phyloP scores from a whole-genome alignment of 2,888 invertebrate species.

The Drosophila siamana region DNA sequence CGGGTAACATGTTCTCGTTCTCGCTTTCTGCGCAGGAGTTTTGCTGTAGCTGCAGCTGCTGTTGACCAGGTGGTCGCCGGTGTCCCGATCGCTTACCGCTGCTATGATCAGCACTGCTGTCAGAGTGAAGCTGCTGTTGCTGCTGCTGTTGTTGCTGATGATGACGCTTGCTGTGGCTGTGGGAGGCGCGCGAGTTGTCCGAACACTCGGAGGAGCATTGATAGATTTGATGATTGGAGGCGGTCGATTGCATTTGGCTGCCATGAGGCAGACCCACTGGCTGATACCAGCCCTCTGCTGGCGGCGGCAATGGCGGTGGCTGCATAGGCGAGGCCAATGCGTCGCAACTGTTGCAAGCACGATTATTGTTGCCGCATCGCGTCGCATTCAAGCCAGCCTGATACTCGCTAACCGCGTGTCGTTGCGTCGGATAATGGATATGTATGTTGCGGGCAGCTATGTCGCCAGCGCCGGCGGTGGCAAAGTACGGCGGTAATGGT shows the following conservation, averaged over 20 bases:
- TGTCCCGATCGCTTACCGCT: slow-evolving; percentile 61
- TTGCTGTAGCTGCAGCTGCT: slow-evolving; percentile 49
- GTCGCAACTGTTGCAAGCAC: slow-evolving; percentile 85
- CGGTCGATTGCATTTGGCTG: slow-evolving; percentile 73
- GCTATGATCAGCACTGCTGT: slow-evolving; percentile 82
- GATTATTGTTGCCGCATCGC: slow-evolving; percentile 83
- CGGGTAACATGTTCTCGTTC: slow-evolving; percentile 76
- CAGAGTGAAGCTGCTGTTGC: slow-evolving; percentile 78
- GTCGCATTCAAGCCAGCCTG: slow-evolving; percentile 83
- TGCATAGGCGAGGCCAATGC: slow-evolving; percentile 84
- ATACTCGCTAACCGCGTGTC: slow-evolving; percentile 85
- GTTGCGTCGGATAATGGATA: slow-evolving; percentile 85
- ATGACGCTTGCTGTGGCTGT: slow-evolving; percentile 69
- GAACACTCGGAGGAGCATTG: slow-evolving; percentile 86
- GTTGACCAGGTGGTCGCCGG: slow-evolving; percentile 50
- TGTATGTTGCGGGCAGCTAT: slow-evolving; percentile 83
- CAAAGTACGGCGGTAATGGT: slow-evolving; percentile 84
- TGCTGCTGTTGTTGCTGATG: slow-evolving; percentile 76
- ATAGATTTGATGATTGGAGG: slow-evolving; percentile 84
- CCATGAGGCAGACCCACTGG: slow-evolving; percentile 74
- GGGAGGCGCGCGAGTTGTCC: slow-evolving; percentile 84
- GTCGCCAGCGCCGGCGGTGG: slow-evolving; percentile 69
- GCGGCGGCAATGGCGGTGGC: slow-evolving; percentile 83
- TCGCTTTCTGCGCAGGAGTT: slow-evolving; percentile 71
- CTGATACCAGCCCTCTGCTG: slow-evolving; percentile 84